Conservation (phyloP, 1,140 invertebrate genomes). For the Aphelenchoides besseyi region DNA sequence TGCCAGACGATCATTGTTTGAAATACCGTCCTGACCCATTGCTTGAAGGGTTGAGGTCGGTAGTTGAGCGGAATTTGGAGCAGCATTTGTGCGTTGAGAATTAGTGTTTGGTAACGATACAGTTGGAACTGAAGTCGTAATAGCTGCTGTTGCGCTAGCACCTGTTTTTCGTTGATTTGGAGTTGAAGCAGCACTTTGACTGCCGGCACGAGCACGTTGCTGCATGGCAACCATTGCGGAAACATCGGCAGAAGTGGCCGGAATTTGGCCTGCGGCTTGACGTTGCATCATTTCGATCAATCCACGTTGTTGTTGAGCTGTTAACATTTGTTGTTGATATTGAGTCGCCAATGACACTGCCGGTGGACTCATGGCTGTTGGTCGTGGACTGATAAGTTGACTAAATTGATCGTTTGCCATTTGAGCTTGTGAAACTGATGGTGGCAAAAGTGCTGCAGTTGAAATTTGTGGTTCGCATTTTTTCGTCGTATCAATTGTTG, state of each 20-base stretch:
- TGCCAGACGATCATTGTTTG: neutral
- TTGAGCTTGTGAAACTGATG: neutral
- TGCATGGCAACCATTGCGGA: neutral
- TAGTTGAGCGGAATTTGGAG: neutral
- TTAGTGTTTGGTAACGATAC: neutral
- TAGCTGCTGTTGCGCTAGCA: neutral
- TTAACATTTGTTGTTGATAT: neutral
- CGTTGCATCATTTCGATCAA: neutral
- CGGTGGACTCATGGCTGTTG: neutral
- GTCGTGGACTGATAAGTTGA: neutral
- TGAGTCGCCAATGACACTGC: neutral
- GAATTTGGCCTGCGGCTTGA: neutral
- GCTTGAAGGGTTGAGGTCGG: neutral
- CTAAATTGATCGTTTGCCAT: neutral
- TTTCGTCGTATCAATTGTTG: neutral
- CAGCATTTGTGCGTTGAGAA: too few species aligned
- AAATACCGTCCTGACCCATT: neutral
- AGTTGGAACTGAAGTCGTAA: neutral
- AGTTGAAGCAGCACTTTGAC: neutral
- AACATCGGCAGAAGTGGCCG: neutral
- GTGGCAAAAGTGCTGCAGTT: neutral
- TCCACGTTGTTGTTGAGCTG: neutral
- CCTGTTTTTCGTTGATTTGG: neutral
- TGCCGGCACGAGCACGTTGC: slow-evolving; percentile 2
- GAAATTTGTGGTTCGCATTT: too few species aligned